Evolutionary conservation across 2,797 vertebrate genomes (phyloP).

Genomic region (Anguilla megastoma): DNA sequence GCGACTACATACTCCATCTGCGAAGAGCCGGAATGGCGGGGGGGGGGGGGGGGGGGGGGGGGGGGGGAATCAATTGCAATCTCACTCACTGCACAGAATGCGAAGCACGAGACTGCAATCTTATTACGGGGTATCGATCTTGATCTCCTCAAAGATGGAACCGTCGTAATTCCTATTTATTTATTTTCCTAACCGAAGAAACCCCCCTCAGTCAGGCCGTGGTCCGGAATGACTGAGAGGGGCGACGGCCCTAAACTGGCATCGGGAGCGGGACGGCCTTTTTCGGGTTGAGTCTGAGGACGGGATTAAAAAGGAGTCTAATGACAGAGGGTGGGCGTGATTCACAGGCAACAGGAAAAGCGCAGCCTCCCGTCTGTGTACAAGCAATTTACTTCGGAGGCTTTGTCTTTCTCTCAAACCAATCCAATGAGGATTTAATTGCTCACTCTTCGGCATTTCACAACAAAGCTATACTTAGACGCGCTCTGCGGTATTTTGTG

Average conservation of each 20-base stretch:
- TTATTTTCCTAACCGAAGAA: not conserved
- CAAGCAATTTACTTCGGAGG: not conserved
- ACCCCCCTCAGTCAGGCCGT: not conserved
- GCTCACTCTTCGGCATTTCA: not conserved
- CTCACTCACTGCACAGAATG: not conserved
- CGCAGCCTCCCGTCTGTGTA: not conserved
- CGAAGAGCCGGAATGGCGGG: not conserved
- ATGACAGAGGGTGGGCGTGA: not conserved
- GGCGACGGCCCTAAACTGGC: not conserved
- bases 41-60: too few relatives aligned
- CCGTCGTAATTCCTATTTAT: not conserved
- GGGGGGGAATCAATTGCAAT: not conserved
- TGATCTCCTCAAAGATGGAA: not conserved
- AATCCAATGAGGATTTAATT: not conserved
- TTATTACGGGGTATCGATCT: constrained; percentile 24
- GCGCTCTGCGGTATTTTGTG: not conserved
- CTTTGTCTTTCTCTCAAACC: not conserved
- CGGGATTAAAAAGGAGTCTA: not conserved
- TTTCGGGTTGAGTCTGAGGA: not conserved
- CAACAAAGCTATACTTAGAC: not conserved
- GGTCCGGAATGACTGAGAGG: not conserved
- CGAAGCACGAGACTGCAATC: not conserved
- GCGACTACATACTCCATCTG: not conserved
- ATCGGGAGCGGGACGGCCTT: not conserved
- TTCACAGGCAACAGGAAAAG: not conserved